Percentiles rank a stretch among this genome's conserved stretches.
Conservation (phyloP, 2,113 vertebrate genomes). For the Cavia aperea region DNA sequence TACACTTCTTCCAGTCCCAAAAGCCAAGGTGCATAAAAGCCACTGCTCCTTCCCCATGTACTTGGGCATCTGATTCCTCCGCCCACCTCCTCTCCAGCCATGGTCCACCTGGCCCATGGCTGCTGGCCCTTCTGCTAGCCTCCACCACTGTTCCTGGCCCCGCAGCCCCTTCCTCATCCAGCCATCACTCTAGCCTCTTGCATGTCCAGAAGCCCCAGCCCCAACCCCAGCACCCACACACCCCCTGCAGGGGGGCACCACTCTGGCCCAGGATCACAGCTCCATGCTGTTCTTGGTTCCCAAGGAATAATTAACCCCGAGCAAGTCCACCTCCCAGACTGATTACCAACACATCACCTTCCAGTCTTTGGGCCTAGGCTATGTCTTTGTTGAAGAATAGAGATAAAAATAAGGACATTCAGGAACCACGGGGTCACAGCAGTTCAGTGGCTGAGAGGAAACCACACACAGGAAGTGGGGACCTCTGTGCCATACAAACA, state of each 20-base stretch:
- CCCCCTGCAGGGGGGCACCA: too few species aligned
- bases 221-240: too few species aligned
- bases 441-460: neutral
- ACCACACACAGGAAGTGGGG: too few species aligned
- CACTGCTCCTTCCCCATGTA: accelerated
- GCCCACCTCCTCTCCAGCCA: accelerated
- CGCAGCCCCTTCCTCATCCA: neutral
- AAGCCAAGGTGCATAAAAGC: neutral
- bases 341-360: neutral
- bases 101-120: neutral
- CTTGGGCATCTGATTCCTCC: too few species aligned
- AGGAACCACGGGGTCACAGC: neutral
- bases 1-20: neutral
- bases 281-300: too few species aligned
- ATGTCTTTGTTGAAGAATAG: neutral
- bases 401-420: neutral
- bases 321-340: neutral
- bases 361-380: neutral
- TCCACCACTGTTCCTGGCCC: neutral
- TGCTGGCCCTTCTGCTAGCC: neutral
- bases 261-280: accelerated
- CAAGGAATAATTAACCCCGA: too few species aligned
- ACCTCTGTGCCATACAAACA: neutral
- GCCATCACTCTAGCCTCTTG: accelerated
- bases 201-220: too few species aligned